Evolutionary conservation across 2,888 invertebrate genomes (phyloP).

Genomic region (Tyria jacobaeae): DNA sequence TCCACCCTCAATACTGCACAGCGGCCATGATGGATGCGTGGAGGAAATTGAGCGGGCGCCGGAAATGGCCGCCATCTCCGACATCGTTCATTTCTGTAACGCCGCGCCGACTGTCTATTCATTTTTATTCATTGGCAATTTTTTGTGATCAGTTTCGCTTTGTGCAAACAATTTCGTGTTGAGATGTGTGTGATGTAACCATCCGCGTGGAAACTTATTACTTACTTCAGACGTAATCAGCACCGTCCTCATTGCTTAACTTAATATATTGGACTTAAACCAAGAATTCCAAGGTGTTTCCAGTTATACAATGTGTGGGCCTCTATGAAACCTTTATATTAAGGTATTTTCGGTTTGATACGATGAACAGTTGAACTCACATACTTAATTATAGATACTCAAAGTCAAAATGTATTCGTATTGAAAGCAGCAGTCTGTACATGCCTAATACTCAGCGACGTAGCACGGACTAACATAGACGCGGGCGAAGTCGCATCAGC

Average conservation of each 20-base stretch:
- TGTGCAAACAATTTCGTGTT: constrained; percentile 15
- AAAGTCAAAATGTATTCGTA: too few species aligned
- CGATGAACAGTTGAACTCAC: background rate
- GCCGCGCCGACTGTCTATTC: constrained; percentile 41
- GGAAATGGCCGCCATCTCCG: constrained; percentile 51
- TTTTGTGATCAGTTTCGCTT: constrained; percentile 21
- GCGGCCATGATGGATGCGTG: constrained; percentile 55
- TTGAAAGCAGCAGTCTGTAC: too few species aligned
- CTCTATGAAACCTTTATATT: background rate
- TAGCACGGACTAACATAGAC: too few species aligned
- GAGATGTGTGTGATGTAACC: background rate
- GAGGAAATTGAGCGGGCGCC: constrained; percentile 57
- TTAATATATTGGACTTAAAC: background rate
- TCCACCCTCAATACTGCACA: constrained; percentile 20
- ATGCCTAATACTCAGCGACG: too few species aligned
- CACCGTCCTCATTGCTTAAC: background rate
- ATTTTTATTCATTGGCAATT: constrained; percentile 44
- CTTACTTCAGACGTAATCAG: background rate
- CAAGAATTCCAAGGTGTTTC: background rate
- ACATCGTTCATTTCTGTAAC: constrained; percentile 49
- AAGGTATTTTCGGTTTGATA: background rate
- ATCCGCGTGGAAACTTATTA: background rate
- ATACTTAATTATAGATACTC: background rate
- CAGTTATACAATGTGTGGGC: background rate
- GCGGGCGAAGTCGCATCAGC: too few species aligned